Evolutionary conservation across 2,797 vertebrate species (phyloP).

Genomic region (Toxotes lorentzi): DNA sequence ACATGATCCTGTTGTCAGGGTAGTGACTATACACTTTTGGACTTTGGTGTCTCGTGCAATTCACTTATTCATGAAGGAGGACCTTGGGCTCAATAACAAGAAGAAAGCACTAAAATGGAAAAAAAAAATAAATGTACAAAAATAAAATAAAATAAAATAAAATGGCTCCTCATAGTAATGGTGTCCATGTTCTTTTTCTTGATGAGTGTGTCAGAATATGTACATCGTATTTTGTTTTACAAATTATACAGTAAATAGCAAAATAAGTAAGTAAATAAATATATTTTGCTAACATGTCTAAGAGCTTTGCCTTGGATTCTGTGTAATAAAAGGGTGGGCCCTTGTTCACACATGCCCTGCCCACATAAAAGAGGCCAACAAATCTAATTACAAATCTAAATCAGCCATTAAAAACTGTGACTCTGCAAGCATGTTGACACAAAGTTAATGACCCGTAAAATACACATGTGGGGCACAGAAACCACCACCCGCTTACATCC

Average conservation of each 20-base stretch:
- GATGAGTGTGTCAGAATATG: neutral
- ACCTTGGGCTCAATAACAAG: conserved; percentile 45
- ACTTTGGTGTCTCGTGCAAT: conserved; percentile 66
- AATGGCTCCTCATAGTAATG: neutral
- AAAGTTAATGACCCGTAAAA: conserved; percentile 59
- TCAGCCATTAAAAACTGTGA: conserved; percentile 39
- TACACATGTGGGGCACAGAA: conserved; percentile 36
- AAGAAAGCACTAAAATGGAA: conserved; percentile 16
- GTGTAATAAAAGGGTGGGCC: conserved; percentile 26
- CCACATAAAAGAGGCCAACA: conserved; percentile 31
- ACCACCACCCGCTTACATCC: conserved; percentile 23
- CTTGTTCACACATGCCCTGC: conserved; percentile 29
- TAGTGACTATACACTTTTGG: conserved; percentile 61
- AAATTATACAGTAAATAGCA: neutral
- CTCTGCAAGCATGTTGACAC: conserved; percentile 52
- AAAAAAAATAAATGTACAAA: conserved; percentile 1
- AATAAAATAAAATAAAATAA: neutral
- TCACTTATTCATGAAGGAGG: conserved; percentile 54
- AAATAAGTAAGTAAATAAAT: neutral
- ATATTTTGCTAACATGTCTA: neutral
- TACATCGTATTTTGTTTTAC: neutral
- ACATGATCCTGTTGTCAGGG: conserved; percentile 53
- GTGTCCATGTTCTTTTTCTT: neutral
- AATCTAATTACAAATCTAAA: conserved; percentile 55
- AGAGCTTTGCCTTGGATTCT: conserved; percentile 1